Base-by-base conservation (phyloP, 2,113 vertebrate genomes). In the Psittacula cyanocephala region DNA sequence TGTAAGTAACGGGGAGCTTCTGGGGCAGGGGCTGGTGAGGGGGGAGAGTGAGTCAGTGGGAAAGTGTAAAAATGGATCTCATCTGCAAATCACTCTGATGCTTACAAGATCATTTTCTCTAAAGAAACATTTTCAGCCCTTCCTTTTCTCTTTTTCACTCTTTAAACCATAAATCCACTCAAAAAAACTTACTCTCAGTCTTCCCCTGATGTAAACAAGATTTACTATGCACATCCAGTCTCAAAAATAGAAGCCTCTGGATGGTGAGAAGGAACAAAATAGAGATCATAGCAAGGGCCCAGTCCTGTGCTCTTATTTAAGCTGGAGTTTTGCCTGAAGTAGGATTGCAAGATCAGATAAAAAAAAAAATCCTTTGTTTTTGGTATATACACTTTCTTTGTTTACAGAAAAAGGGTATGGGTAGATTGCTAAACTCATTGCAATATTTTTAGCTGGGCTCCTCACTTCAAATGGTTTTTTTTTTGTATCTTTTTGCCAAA, bases 221-320 rank as follows among this genome's bases (percentile, higher is more conserved):
- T 72, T 84, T 77, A 90, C 59, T 75, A 80, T 87, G 81, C 90
- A 89, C 79, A 89, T 93, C 70, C 62, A 89, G 88, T 93, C 69
- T 97, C 75, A 81, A 93, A 97, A 97, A 95, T 94, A 89, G 90
- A 93, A 95, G 37, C 84, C 59, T 78, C 78, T 97, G 86, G 33
- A 84, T 85, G 44, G 81, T 89, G 70, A 84, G 88, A 93, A 88
- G 86, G 68, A 81, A 70, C 81, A 86, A 93, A 90, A 64, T 24
- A 83, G 68, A 88, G 52, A 91, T 59, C 81, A 74, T 75, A 92
- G 62, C 62, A 86, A 76, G 79, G 35, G 53, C 62, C 72, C 57
- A 53, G 74, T 93, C 49, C 69, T 85, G 28, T 18, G 49, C 67
- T 91, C 63, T 87, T 93, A 69, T 65, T 97, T 93, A 64, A 82